These are phyloP conservation scores for Odocoileus hemionus DNA, from an alignment of 2,113 vertebrate species.

Conservation along the genomic window DNA sequence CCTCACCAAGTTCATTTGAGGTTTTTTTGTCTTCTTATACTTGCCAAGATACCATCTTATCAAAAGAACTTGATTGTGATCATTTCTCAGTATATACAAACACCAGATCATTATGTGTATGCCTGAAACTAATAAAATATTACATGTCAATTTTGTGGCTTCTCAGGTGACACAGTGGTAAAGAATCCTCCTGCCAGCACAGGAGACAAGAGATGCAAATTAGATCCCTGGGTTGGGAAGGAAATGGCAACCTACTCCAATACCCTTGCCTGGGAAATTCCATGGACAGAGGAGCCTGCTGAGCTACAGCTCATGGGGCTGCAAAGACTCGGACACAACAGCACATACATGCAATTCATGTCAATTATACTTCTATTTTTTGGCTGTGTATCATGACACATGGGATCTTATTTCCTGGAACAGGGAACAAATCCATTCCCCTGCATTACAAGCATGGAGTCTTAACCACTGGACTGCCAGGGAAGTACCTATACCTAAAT, in stretches of 20 bases:
- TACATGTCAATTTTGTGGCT: neutral
- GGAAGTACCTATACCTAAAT: neutral
- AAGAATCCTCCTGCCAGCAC: neutral
- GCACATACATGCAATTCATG: fast-evolving
- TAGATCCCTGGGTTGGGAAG: neutral
- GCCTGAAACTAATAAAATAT: neutral
- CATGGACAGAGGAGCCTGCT: neutral
- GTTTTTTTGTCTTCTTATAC: neutral
- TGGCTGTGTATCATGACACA: neutral
- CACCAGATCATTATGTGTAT: neutral
- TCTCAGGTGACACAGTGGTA: neutral
- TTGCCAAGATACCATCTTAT: neutral
- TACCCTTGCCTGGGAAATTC: neutral
- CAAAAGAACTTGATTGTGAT: neutral
- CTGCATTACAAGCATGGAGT: neutral
- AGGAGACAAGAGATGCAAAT: neutral
- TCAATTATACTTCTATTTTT: neutral
- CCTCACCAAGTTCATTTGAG: neutral
- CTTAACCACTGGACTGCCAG: neutral
- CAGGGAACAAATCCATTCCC: neutral
- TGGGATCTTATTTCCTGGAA: neutral
- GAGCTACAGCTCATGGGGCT: neutral
- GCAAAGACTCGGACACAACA: neutral
- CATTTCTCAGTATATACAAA: neutral
- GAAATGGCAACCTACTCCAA: neutral